Conservation (phyloP, 35 echinoderm and acorn worm genomes). For the Lytechinus pictus region DNA sequence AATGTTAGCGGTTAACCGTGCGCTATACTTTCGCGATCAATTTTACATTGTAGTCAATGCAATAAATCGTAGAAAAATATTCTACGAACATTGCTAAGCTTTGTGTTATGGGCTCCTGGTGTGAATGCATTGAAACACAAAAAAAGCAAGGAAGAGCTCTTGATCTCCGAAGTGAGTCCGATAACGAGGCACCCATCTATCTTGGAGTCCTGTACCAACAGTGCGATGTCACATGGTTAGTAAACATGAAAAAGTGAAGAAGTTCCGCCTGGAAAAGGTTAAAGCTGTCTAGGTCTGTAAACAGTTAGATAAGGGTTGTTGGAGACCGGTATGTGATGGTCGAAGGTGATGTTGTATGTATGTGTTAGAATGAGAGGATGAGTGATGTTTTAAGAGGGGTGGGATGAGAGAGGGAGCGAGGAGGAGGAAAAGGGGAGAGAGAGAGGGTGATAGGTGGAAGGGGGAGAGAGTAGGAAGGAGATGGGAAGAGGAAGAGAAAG, state of each 20-base stretch:
- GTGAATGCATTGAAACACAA: neutral
- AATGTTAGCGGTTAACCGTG: too few relatives aligned
- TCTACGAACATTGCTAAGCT: too few relatives aligned
- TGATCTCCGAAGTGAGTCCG: neutral
- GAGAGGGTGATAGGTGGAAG: neutral
- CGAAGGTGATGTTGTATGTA: neutral
- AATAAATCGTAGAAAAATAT: too few relatives aligned
- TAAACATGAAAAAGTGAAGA: constrained; percentile 4
- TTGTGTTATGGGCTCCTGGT: neutral
- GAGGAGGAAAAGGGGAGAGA: neutral
- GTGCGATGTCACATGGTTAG: neutral
- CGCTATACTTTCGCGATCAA: too few relatives aligned
- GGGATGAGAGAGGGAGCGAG: neutral
- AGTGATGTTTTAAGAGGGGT: neutral
- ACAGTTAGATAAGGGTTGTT: constrained; percentile 18
- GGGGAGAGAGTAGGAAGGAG: neutral
- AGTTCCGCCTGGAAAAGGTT: neutral
- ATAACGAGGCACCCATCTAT: neutral
- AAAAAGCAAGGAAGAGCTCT: neutral
- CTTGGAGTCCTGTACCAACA: neutral
- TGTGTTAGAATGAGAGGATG: neutral
- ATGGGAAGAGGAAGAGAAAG: neutral
- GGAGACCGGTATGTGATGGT: neutral
- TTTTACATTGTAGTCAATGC: too few relatives aligned
- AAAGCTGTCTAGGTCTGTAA: constrained; percentile 2